These are phyloP conservation scores for Onychostruthus taczanowskii DNA, from an alignment of 2,113 vertebrate species.

Conservation along the genomic window DNA sequence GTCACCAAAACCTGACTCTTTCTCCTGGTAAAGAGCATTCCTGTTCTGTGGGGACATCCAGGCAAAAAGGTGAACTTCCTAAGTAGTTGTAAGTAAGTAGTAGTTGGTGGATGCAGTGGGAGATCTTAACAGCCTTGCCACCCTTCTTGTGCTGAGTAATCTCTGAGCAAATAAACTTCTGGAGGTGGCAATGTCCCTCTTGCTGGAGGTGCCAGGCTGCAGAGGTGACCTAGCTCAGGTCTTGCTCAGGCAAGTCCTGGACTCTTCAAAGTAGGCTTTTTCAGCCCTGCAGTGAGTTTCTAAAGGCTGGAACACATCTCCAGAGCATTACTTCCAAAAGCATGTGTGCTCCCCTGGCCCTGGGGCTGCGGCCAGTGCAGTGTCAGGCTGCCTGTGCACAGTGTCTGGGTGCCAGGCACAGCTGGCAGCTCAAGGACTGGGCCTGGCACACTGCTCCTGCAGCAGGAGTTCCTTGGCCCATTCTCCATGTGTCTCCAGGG, in stretches of 20 bases:
- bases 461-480: neutral
- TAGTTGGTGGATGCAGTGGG: neutral
- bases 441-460: neutral
- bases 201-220: neutral
- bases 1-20: neutral
- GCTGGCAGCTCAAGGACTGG: neutral
- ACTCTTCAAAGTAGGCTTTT: neutral
- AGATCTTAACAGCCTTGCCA: neutral
- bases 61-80: neutral
- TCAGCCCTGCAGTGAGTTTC: neutral
- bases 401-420: neutral
- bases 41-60: neutral
- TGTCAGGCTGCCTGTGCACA: accelerated
- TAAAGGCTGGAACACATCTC: neutral
- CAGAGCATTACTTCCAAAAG: neutral
- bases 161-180: neutral
- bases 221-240: neutral
- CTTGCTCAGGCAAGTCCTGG: neutral
- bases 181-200: neutral
- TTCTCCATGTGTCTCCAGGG: neutral
- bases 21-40: neutral
- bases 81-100: neutral
- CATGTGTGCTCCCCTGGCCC: neutral
- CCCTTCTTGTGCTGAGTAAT: neutral
- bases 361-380: accelerated